Conservation (phyloP, 1,140 invertebrate genomes). For the Hycleus cichorii region DNA sequence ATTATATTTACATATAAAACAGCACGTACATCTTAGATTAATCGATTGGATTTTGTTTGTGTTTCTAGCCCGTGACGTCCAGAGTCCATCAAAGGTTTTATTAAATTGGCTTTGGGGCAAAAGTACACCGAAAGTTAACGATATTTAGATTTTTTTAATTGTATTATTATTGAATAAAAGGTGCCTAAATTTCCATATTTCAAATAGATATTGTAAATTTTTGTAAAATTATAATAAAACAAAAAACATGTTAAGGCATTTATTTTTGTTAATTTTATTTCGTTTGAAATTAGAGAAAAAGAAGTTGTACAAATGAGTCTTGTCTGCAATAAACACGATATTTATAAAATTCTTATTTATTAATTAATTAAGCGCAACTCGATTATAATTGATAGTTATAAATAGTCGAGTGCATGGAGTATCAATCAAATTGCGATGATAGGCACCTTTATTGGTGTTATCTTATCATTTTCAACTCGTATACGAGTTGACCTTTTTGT, state of each 20-base stretch:
- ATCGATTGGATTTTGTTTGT: constrained; percentile 20
- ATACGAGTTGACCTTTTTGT: no score
- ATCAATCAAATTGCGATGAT: no score
- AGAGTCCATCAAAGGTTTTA: constrained; percentile 67
- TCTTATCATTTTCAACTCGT: no score
- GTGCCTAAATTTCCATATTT: constrained; percentile 4
- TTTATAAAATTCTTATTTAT: no score
- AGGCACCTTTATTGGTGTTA: no score
- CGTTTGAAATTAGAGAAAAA: no score
- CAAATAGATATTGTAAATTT: background rate
- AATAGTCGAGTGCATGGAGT: no score
- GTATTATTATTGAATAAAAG: background rate
- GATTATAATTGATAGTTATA: no score
- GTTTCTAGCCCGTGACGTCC: constrained; percentile 61
- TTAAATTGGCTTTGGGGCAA: constrained; percentile 69
- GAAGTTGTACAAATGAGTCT: no score
- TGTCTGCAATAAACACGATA: no score
- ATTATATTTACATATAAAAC: background rate
- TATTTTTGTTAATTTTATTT: no score
- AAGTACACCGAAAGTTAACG: constrained; percentile 40
- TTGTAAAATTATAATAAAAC: constrained; percentile 13
- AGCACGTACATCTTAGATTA: background rate
- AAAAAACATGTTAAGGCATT: background rate
- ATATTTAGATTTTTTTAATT: constrained; percentile 25
- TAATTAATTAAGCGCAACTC: no score